Conservation (phyloP, 2,888 invertebrate genomes). For the Calephelis perditalis region DNA sequence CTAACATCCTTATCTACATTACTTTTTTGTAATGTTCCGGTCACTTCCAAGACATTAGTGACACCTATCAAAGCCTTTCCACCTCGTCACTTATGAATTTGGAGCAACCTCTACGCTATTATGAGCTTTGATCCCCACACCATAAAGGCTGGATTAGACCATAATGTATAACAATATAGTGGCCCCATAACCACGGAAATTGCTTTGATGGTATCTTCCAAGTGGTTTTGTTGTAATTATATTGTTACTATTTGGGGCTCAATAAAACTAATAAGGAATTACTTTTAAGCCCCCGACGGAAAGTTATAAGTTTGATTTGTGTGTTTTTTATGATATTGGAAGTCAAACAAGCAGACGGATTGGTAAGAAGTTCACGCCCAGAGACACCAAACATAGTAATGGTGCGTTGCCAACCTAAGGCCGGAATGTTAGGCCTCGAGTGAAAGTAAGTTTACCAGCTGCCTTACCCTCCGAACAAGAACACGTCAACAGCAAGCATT, state of each 20-base stretch:
- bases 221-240: slow-evolving; percentile 11
- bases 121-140: background rate
- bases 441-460: too few species aligned
- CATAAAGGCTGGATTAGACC: slow-evolving; percentile 1
- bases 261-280: background rate
- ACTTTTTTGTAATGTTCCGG: slow-evolving; percentile 6
- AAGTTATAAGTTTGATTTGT: too few species aligned
- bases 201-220: slow-evolving; percentile 16
- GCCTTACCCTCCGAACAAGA: too few species aligned
- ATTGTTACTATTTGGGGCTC: slow-evolving; percentile 6
- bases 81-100: slow-evolving; percentile 26
- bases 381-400: too few species aligned
- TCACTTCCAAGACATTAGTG: slow-evolving; percentile 9
- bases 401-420: too few species aligned
- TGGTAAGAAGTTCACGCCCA: too few species aligned
- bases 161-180: background rate
- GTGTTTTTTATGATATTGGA: too few species aligned
- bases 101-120: background rate
- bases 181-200: slow-evolving; percentile 12
- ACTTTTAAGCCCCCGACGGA: background rate
- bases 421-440: too few species aligned
- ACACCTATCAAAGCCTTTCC: slow-evolving; percentile 26
- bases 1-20: background rate
- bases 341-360: too few species aligned
- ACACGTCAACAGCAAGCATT: too few species aligned